Percentiles rank a stretch among this genome's conserved stretches.
Evolutionary conservation across 1,140 invertebrate species (phyloP).

Genomic region (Elymnias hypermnestra): DNA sequence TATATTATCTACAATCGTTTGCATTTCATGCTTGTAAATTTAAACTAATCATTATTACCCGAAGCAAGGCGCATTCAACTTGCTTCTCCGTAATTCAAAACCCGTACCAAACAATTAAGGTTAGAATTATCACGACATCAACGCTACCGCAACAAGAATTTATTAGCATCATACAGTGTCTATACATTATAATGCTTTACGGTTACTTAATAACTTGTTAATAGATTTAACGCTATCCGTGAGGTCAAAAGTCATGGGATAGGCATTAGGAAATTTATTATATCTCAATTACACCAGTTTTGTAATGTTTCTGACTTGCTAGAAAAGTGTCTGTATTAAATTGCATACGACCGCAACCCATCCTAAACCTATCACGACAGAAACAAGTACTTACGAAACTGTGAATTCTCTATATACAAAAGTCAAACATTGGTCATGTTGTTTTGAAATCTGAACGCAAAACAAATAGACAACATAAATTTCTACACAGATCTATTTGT

Average conservation of each 20-base stretch:
- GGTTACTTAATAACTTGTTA: slow-evolving; percentile 23
- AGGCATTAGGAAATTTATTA: slow-evolving; percentile 29
- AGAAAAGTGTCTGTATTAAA: slow-evolving; percentile 27
- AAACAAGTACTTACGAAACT: slow-evolving; percentile 15
- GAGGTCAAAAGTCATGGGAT: slow-evolving; percentile 24
- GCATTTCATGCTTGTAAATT: too few relatives aligned
- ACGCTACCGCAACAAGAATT: slow-evolving; percentile 1
- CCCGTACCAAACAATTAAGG: too few relatives aligned
- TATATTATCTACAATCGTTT: too few relatives aligned
- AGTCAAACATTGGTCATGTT: too few relatives aligned
- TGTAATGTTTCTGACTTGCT: slow-evolving; percentile 29
- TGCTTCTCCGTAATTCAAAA: too few relatives aligned
- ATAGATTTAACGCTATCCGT: slow-evolving; percentile 13
- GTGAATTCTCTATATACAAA: too few relatives aligned
- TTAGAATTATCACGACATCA: slow-evolving; percentile 15
- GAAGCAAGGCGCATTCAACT: background rate
- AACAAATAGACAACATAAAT: too few relatives aligned
- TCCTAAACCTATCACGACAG: slow-evolving; percentile 40
- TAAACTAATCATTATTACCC: background rate
- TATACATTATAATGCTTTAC: slow-evolving; percentile 15
- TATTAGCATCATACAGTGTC: slow-evolving; percentile 10
- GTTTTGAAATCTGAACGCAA: too few relatives aligned
- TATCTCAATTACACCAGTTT: slow-evolving; percentile 28
- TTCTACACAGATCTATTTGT: too few relatives aligned
- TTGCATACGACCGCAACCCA: slow-evolving; percentile 38